phyloP scores from a whole-genome alignment of 1,140 invertebrate species.

The Zaprionus nigranus region DNA sequence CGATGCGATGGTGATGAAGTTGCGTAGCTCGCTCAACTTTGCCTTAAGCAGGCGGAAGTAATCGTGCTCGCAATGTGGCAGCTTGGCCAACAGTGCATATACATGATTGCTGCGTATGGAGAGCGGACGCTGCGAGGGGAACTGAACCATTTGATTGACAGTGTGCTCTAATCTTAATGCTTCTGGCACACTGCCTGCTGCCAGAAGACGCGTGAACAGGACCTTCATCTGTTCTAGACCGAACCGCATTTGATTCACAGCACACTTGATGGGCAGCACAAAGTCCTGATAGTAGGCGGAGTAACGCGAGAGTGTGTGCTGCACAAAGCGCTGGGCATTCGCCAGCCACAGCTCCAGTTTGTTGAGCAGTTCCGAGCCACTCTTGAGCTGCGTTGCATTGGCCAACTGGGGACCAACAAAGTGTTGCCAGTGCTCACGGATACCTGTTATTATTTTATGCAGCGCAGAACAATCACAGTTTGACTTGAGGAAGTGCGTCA shows the following conservation, averaged over 20 bases:
- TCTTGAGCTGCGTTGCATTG: slow-evolving; percentile 37
- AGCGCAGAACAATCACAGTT: slow-evolving; percentile 67
- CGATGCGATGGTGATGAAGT: slow-evolving; percentile 53
- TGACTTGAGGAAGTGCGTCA: slow-evolving; percentile 71
- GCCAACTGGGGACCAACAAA: slow-evolving; percentile 38
- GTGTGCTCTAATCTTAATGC: slow-evolving; percentile 48
- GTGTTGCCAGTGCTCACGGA: slow-evolving; percentile 49
- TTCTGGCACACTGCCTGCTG: slow-evolving; percentile 55
- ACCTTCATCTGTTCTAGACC: slow-evolving; percentile 70
- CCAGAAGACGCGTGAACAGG: slow-evolving; percentile 46
- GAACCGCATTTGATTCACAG: slow-evolving; percentile 65
- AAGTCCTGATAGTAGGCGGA: slow-evolving; percentile 77
- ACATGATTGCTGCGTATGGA: slow-evolving; percentile 53
- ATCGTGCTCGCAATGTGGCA: slow-evolving; percentile 66
- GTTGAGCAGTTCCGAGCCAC: slow-evolving; percentile 50
- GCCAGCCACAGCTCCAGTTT: slow-evolving; percentile 78
- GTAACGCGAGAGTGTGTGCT: slow-evolving; percentile 69
- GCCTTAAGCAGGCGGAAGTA: slow-evolving; percentile 87
- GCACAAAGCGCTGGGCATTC: slow-evolving; percentile 75
- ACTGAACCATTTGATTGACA: slow-evolving; percentile 66
- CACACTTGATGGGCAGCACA: slow-evolving; percentile 72
- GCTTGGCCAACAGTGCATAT: slow-evolving; percentile 58
- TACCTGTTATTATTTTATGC: slow-evolving; percentile 38
- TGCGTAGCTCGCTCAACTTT: slow-evolving; percentile 88
- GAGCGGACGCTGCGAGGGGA: slow-evolving; percentile 58